These are phyloP conservation scores for Noctuana brunneofusca DNA, from an alignment of 2,888 invertebrate genomes.

Conservation along the genomic window DNA sequence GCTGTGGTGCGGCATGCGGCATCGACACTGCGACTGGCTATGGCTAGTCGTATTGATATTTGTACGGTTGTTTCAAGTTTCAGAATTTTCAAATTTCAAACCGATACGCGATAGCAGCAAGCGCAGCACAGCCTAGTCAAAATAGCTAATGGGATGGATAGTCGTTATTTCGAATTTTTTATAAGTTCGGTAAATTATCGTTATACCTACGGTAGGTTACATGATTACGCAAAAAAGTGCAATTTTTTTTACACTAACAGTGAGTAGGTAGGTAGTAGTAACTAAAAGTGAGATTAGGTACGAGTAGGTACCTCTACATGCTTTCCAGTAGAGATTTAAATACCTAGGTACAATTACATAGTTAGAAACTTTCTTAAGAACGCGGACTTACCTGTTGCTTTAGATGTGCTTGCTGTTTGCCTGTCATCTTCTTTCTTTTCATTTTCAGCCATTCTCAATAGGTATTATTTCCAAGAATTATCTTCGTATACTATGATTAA, in stretches of 20 bases:
- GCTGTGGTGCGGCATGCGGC: background rate
- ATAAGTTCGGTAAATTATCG: no score
- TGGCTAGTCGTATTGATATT: background rate
- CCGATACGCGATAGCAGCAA: background rate
- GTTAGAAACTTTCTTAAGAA: background rate
- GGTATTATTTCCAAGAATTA: slow-evolving; percentile 24
- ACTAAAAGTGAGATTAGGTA: no score
- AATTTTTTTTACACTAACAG: no score
- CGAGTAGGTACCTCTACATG: no score
- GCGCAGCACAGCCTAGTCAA: no score
- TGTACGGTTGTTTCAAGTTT: background rate
- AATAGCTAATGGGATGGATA: background rate
- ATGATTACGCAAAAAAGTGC: no score
- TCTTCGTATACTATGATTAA: slow-evolving; percentile 6
- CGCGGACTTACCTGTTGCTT: slow-evolving; percentile 10
- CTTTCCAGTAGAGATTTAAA: no score
- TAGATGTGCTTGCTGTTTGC: slow-evolving; percentile 24
- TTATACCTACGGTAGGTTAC: no score
- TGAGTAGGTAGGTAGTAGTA: no score
- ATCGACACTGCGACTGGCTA: background rate
- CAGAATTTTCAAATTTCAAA: background rate
- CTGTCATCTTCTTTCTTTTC: slow-evolving; percentile 22
- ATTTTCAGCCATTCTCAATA: background rate
- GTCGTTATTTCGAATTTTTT: no score
- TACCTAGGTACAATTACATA: no score